phyloP scores from a whole-genome alignment of 1,140 invertebrate species.

The Mactra quadrangularis region DNA sequence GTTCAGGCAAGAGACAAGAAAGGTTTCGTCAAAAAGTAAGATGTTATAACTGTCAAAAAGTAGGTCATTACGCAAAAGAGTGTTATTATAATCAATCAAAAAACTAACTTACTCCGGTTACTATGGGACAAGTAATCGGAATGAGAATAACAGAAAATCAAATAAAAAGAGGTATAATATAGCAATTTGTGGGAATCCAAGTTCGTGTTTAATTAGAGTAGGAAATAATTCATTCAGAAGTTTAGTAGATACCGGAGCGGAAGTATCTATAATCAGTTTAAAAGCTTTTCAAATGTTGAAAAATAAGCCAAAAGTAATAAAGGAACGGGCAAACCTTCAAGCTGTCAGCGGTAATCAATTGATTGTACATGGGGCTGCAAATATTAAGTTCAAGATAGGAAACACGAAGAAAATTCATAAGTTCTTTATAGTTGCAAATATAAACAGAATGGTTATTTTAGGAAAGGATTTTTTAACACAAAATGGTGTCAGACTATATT shows the following conservation, averaged over 20 bases:
- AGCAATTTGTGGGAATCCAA: too few relatives aligned
- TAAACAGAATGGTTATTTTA: conserved; percentile 41
- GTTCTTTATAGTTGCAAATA: conserved; percentile 16
- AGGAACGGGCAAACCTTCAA: neutral
- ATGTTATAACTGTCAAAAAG: neutral
- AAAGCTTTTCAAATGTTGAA: neutral
- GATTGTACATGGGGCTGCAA: neutral
- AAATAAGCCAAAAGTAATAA: conserved; percentile 4
- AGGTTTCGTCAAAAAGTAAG: neutral
- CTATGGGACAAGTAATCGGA: too few relatives aligned
- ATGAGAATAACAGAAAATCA: too few relatives aligned
- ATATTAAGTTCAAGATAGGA: neutral
- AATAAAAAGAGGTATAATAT: neutral
- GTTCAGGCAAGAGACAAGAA: neutral
- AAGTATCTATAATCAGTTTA: neutral
- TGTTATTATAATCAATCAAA: neutral
- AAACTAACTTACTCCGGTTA: neutral
- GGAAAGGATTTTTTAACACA: conserved; percentile 13
- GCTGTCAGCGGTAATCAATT: conserved; percentile 8
- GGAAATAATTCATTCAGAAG: conserved; percentile 1
- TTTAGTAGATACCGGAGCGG: conserved; percentile 13
- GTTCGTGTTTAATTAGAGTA: conserved; percentile 16
- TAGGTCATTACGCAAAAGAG: neutral
- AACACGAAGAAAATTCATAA: neutral
- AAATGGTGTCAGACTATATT: conserved; percentile 13